phyloP scores from a whole-genome alignment of 2,888 invertebrate species.

The Himalopsyche tibetana region DNA sequence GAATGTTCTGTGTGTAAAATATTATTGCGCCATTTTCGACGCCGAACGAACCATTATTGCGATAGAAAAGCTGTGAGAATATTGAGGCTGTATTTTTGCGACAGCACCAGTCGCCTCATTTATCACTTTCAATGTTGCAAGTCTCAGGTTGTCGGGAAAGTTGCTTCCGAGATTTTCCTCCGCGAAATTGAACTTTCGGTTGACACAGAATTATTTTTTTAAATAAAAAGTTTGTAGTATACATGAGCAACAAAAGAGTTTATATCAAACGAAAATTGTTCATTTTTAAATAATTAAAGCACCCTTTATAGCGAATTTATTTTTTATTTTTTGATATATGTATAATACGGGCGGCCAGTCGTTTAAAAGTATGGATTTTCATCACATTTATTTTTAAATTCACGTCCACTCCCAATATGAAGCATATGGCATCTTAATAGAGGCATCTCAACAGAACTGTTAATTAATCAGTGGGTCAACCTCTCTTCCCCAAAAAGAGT shows the following conservation, averaged over 20 bases:
- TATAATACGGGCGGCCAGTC: no score
- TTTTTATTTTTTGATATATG: no score
- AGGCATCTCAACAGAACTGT: no score
- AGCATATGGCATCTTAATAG: no score
- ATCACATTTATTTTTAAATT: no score
- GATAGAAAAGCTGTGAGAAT: constrained; percentile 4
- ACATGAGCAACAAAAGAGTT: neutral
- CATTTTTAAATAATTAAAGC: neutral
- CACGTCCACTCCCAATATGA: no score
- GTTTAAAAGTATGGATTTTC: no score
- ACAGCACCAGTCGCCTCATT: neutral
- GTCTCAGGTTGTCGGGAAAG: constrained; percentile 20
- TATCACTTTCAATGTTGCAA: constrained; percentile 30
- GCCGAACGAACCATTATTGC: neutral
- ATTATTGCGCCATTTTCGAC: neutral
- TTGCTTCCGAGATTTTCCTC: constrained; percentile 23
- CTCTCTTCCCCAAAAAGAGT: no score
- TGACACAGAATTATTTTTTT: constrained; percentile 2
- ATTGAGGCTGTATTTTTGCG: constrained; percentile 1
- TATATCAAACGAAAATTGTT: neutral
- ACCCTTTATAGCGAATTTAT: no score
- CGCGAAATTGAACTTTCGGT: constrained; percentile 2
- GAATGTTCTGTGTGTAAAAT: neutral
- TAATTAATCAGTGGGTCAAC: no score
- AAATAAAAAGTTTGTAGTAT: neutral